A percentile compares a stretch with the other conserved stretches of the same genome.
Conservation (phyloP, 2,113 vertebrate genomes). For the Ellobius talpinus region DNA sequence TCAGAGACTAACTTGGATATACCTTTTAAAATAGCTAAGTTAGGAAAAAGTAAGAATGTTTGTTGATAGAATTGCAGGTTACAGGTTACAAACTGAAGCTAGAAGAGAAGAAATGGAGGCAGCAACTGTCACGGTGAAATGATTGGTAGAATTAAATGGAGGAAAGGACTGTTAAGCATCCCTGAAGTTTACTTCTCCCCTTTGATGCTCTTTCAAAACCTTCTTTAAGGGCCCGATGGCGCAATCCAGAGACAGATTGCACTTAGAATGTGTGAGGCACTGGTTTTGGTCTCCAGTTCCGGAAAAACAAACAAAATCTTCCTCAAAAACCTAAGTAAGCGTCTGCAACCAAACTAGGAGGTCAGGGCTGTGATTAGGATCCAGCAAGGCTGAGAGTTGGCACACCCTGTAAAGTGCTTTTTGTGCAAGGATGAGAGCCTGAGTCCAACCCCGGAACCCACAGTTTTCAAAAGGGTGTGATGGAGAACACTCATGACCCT, state of each 20-base stretch:
- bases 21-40: not conserved
- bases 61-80: not conserved
- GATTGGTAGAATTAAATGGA: not conserved
- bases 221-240: not conserved
- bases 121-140: not conserved
- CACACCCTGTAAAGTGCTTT: too few relatives aligned
- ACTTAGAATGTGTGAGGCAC: not conserved
- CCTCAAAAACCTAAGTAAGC: not conserved
- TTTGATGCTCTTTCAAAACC: slow-evolving; percentile 33
- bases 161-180: slow-evolving; percentile 11
- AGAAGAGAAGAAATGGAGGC: not conserved
- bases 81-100: not conserved
- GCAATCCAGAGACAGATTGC: not conserved
- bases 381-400: not conserved
- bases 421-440: not conserved
- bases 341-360: not conserved
- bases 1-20: not conserved
- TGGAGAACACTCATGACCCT: too few relatives aligned
- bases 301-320: not conserved
- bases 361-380: not conserved
- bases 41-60: slow-evolving; percentile 9
- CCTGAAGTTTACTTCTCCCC: not conserved
- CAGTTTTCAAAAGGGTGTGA: not conserved
- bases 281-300: not conserved
- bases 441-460: not conserved